Percentiles rank a stretch among this genome's conserved stretches.
Evolutionary conservation across 2,888 invertebrate species (phyloP).

Genomic region (Labia minor): DNA sequence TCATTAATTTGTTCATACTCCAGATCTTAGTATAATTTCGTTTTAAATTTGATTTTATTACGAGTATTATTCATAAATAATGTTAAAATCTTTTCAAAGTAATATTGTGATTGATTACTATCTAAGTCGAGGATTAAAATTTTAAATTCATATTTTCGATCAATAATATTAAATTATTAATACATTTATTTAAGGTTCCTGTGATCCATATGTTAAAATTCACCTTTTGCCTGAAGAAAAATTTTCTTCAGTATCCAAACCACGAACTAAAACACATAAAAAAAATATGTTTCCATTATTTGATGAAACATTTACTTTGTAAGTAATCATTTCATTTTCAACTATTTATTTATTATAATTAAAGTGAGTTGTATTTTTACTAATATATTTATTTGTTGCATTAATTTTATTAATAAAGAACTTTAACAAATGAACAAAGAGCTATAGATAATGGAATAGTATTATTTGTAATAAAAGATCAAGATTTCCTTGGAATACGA

Average conservation of each 20-base stretch:
- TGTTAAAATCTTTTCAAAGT: too few species aligned
- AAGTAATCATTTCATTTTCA: slow-evolving; percentile 36
- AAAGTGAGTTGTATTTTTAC: too few species aligned
- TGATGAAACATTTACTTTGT: slow-evolving; percentile 92
- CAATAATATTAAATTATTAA: too few species aligned
- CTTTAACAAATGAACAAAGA: slow-evolving; percentile 61
- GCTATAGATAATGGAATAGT: slow-evolving; percentile 57
- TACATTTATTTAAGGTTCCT: slow-evolving; percentile 48
- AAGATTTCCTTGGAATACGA: slow-evolving; percentile 81
- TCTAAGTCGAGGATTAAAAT: too few species aligned
- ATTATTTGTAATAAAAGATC: slow-evolving; percentile 88
- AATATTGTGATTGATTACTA: too few species aligned
- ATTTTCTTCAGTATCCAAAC: slow-evolving; percentile 61
- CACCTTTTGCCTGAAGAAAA: slow-evolving; percentile 73
- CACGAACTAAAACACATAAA: slow-evolving; percentile 83
- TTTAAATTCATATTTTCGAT: too few species aligned
- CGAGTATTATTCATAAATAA: too few species aligned
- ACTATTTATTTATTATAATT: not conserved
- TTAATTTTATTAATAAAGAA: slow-evolving; percentile 38
- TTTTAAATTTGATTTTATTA: too few species aligned
- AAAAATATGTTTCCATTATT: slow-evolving; percentile 89
- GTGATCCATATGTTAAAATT: slow-evolving; percentile 87
- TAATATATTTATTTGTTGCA: slow-evolving; percentile 9
- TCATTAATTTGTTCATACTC: slow-evolving; percentile 2
- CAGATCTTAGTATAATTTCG: too few species aligned